Base-by-base conservation (phyloP, 1,140 invertebrate species). In the Drosophila burlai region DNA sequence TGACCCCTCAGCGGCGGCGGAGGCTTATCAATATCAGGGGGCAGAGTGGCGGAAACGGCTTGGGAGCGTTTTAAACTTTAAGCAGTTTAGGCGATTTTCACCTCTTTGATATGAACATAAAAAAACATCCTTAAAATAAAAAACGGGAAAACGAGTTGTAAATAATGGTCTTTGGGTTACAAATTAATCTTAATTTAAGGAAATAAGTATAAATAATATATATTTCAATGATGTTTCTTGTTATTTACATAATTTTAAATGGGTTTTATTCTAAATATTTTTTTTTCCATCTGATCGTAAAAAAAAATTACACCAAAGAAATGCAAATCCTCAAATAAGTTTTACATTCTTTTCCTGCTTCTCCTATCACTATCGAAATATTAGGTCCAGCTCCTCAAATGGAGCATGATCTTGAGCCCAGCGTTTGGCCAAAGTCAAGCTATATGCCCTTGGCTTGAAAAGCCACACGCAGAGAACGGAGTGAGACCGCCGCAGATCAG, bases 391-490 rank as follows among this genome's bases (percentile, higher is more conserved):
- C 46, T 47, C 42, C 18, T 46, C 18, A 24, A 55, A 46, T 64
- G 59, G 18, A 67, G 40, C 63, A 58, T 81, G 81, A 90, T 89
- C 81, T 89, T 90, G 81, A 87, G 74, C 29, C 29, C 29, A 52
- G 31, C 54, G 57, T 36, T 52, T 69, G 52, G 57, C 76, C 83
- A 86, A 74, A 87, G 76, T 86, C 80, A 86, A 86, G 80, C 81
- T 47, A 52, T 36, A 36, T 87, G 85, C 84, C 84, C 84, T 89
- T 89, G 85, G 78, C 85, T 89, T 68, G 65, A 49, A 69, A 83
- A 89, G 52, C 83, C 83, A 87, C 83, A 86, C 83, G 76, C 83
- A 87, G 84, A 73, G 83, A 69, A 77, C 57, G 24, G 69, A 77
- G 59, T 87, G 63, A 76, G 52, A 45, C 64, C 64, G 52, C 50